Evolutionary conservation across 2,888 invertebrate genomes (phyloP), one percentile per base, ranked within the genome.

Genomic region (Julus scanicus): DNA sequence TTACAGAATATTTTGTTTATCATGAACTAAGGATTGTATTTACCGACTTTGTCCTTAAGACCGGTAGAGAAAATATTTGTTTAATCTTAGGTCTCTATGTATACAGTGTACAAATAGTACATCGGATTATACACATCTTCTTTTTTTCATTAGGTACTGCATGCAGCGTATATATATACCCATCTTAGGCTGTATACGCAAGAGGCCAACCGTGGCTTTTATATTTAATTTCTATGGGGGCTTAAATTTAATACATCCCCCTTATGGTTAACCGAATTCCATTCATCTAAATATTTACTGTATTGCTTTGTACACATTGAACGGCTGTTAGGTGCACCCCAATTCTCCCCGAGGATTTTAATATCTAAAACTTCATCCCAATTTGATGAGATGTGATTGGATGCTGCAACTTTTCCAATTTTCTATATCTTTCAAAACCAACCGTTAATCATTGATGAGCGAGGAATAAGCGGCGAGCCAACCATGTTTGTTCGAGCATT

Each of bases 251-350:
- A 80, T 80, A 37, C 80, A 39, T 37, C 13, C 80, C 80, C 80
- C 80, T 80, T 39, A 80, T 80, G 80, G 80, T 80, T 80, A 80
- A 80, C 80, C 80, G 80, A 80, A 80, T 39, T 80, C 37, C 80
- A 80, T 80, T 80, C 80, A 80, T 80, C 80, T 80, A 80, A 80
- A 80, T 80, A 80, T 80, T 80, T 80, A 80, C 80, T 80, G 80
- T 80, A 37, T 80, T 80, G 37, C 80, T 80, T 9, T 80, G 80
- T 80, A 80, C 80, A 80, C 80, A 80, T 80, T 80, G 80, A 80
- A 80, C 80, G 80, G 80, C 80, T 80, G 80, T 13, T 80, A 80
- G 37, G 80, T 80, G 37, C 80, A 80, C 80, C 80, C 80, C 80
- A 29, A 80, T 15, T 37, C 80, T 80, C 80, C 80, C 80, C 37